Conservation (phyloP, 1,140 invertebrate species). For the Drosophila repleta region DNA sequence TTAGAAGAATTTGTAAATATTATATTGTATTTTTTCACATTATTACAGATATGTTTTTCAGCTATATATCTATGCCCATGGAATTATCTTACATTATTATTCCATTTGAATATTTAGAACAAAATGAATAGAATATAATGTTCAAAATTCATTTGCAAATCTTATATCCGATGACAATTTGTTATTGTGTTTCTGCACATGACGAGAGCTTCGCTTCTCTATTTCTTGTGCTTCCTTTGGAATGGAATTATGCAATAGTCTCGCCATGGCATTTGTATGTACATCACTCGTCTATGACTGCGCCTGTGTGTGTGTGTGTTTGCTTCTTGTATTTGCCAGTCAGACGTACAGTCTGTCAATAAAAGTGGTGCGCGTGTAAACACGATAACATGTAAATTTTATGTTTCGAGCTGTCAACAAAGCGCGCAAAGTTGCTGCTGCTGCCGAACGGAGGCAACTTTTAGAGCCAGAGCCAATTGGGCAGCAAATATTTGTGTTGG, state of each 20-base stretch:
- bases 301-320: slow-evolving; percentile 9
- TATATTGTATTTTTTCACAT: too few species aligned
- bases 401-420: slow-evolving; percentile 70
- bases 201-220: background rate
- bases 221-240: background rate
- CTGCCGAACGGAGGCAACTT: slow-evolving; percentile 31
- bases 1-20: too few species aligned
- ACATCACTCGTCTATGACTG: too few species aligned
- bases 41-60: too few species aligned
- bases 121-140: too few species aligned
- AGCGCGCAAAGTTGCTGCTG: slow-evolving; percentile 5
- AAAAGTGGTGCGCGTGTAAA: slow-evolving; percentile 52
- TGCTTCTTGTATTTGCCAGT: slow-evolving; percentile 29
- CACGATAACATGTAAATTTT: slow-evolving; percentile 74
- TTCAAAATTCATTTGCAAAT: too few species aligned
- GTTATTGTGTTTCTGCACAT: too few species aligned
- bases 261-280: background rate
- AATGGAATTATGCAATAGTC: slow-evolving; percentile 25
- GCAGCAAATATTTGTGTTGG: slow-evolving; percentile 59
- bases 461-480: slow-evolving; percentile 37
- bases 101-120: too few species aligned
- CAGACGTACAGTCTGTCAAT: slow-evolving; percentile 58
- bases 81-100: too few species aligned
- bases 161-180: too few species aligned
- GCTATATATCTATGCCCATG: too few species aligned